phyloP scores from a whole-genome alignment of 1,140 invertebrate genomes.

The Polypedilum pembai region DNA sequence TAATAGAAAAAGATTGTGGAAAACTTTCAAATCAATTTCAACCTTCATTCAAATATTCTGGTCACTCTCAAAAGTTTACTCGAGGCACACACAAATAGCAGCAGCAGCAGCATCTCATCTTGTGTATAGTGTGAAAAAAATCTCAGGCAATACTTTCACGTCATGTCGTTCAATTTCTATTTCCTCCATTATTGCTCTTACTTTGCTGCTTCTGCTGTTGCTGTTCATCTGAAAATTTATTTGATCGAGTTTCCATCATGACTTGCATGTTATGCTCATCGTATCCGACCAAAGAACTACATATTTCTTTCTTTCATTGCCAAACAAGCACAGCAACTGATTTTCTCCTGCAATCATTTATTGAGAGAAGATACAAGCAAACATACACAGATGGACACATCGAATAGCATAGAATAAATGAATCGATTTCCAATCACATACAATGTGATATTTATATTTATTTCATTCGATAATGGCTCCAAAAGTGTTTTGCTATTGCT shows the following conservation, averaged over 20 bases:
- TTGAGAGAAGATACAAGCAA: neutral
- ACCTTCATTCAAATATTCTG: too few species aligned
- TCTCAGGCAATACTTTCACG: conserved; percentile 14
- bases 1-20: too few species aligned
- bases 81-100: too few species aligned
- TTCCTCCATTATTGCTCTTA: conserved; percentile 17
- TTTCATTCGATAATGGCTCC: conserved; percentile 15
- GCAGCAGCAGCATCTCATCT: too few species aligned
- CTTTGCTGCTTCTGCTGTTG: neutral
- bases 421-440: conserved; percentile 26
- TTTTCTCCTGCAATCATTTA: conserved; percentile 22
- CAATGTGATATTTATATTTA: conserved; percentile 27
- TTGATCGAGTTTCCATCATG: conserved; percentile 16
- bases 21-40: too few species aligned
- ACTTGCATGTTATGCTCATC: conserved; percentile 11
- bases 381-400: neutral
- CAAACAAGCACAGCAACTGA: neutral
- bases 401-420: neutral
- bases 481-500: conserved; percentile 4
- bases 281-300: neutral
- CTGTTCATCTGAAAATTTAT: conserved; percentile 18
- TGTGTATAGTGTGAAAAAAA: neutral
- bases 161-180: conserved; percentile 15
- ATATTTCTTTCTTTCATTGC: neutral
- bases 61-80: too few species aligned